Evolutionary conservation across 2,797 vertebrate genomes (phyloP).

Genomic region (Gallinago stenura): DNA sequence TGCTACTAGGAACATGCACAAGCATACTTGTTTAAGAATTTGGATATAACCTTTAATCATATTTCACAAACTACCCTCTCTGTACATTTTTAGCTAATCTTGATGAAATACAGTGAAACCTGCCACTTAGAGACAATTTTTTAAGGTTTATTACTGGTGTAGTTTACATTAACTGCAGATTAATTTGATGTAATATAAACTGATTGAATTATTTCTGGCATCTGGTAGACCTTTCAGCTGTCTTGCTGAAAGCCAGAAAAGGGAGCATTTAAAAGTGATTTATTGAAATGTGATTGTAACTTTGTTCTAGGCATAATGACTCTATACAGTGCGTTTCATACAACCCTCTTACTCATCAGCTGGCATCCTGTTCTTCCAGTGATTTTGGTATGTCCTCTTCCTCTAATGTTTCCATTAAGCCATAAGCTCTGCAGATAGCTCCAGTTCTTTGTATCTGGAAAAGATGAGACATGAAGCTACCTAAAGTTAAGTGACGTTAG

Average conservation of each 20-base stretch:
- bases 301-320: constrained; percentile 90
- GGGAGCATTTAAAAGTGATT: background rate
- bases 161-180: constrained; percentile 7
- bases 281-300: constrained; percentile 33
- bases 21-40: background rate
- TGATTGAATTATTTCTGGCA: constrained; percentile 18
- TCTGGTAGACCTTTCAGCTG: background rate
- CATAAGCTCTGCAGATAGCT: background rate
- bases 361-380: constrained; percentile 95
- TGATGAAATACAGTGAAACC: background rate
- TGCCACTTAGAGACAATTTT: background rate
- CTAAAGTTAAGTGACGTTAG: background rate
- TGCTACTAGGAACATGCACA: background rate
- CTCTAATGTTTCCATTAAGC: background rate
- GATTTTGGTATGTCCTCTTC: constrained; percentile 91
- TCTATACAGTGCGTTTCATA: constrained; percentile 96
- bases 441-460: background rate
- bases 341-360: constrained; percentile 95
- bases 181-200: background rate
- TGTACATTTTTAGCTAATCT: background rate
- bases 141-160: background rate
- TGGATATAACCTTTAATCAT: background rate
- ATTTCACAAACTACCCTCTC: background rate
- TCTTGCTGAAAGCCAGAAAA: background rate
- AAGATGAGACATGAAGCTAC: background rate